These are phyloP conservation scores for Rhinella marina DNA, from an alignment of 2,797 vertebrate genomes.

Conservation along the genomic window DNA sequence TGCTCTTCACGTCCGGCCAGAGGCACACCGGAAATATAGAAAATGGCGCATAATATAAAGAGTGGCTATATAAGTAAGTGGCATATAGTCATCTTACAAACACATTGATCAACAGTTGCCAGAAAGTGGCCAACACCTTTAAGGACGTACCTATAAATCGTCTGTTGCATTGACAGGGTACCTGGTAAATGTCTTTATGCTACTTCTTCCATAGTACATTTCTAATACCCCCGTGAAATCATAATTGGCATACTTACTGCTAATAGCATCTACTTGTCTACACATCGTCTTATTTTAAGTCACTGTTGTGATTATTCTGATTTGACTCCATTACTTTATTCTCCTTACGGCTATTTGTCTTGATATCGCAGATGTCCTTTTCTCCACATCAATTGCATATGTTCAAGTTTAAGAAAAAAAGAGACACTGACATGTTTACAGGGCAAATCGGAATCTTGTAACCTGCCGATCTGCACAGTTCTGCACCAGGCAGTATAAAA, in stretches of 20 bases:
- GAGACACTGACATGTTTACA: conserved; percentile 26
- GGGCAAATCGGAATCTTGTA: neutral
- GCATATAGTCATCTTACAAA: too few relatives aligned
- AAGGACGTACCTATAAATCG: too few relatives aligned
- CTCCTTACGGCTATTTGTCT: conserved; percentile 5
- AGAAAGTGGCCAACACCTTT: too few relatives aligned
- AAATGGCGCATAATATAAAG: too few relatives aligned
- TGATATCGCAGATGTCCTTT: conserved; percentile 14
- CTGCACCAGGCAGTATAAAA: neutral
- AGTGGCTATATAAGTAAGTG: too few relatives aligned
- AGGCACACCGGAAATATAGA: too few relatives aligned
- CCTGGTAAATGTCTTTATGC: neutral
- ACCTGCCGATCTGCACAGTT: neutral
- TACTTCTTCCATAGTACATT: neutral
- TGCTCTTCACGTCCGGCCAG: too few relatives aligned
- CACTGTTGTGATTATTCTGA: neutral
- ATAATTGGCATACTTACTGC: neutral
- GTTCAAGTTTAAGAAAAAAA: neutral
- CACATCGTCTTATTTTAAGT: neutral
- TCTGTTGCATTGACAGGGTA: neutral
- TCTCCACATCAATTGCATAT: conserved; percentile 9
- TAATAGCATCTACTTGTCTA: neutral
- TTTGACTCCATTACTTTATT: conserved; percentile 2
- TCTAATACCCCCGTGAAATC: neutral
- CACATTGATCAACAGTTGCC: too few relatives aligned